A percentile compares a stretch with the other conserved stretches of the same genome.
phyloP scores from a whole-genome alignment of 37 sponge, comb jelly and placozoan genomes.

The Beroe forskalii region DNA sequence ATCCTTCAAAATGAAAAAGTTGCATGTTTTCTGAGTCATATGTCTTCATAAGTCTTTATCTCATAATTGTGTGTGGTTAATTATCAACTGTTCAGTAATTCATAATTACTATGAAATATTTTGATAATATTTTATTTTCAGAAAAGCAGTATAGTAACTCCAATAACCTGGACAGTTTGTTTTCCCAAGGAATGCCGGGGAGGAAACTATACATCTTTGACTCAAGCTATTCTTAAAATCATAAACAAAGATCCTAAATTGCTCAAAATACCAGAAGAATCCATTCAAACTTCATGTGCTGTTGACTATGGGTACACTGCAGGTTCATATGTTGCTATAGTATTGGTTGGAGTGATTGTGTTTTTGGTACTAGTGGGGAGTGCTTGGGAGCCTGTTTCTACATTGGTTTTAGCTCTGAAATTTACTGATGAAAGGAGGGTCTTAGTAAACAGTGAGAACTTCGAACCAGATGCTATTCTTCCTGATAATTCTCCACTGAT shows the following conservation, averaged over 20 bases:
- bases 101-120: no score
- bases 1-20: no score
- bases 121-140: no score
- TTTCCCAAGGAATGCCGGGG: conserved; percentile 36
- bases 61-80: no score
- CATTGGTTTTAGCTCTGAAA: not conserved
- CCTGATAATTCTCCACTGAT: not conserved
- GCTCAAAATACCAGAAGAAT: not conserved
- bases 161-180: conserved; percentile 45
- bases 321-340: conserved; percentile 42
- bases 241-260: not conserved
- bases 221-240: not conserved
- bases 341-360: not conserved
- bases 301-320: not conserved
- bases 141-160: not conserved
- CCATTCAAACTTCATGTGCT: not conserved
- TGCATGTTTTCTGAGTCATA: no score
- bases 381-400: not conserved
- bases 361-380: conserved; percentile 43
- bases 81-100: no score
- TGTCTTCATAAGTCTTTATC: no score
- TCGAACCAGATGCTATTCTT: conserved; percentile 4
- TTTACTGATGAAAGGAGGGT: not conserved
- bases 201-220: conserved; percentile 6
- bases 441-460: not conserved